These are phyloP conservation scores for Mirounga angustirostris DNA, from an alignment of 2,113 vertebrate species.

Conservation along the genomic window DNA sequence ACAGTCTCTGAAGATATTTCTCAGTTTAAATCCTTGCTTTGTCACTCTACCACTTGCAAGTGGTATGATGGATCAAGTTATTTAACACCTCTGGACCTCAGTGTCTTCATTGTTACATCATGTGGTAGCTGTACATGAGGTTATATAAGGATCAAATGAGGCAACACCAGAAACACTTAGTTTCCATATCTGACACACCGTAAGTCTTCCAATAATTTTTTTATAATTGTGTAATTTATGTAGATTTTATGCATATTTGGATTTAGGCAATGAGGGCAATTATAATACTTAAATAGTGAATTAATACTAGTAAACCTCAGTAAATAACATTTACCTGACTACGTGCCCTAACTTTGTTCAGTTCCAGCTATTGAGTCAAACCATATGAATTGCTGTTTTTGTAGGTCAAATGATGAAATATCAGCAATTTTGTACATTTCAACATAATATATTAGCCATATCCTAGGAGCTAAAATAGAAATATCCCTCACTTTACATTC, in stretches of 20 bases:
- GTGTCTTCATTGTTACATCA: not conserved
- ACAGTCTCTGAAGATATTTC: not conserved
- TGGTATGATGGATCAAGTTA: conserved; percentile 17
- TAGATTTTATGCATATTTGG: conserved; percentile 53
- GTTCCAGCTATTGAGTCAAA: conserved; percentile 24
- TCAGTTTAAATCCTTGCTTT: conserved; percentile 43
- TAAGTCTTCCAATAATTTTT: conserved; percentile 32
- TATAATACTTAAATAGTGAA: conserved; percentile 50
- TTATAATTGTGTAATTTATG: conserved; percentile 41
- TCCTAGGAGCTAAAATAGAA: conserved; percentile 53
- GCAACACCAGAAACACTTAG: conserved; percentile 25
- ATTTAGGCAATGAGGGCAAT: conserved; percentile 45
- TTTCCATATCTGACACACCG: conserved; percentile 22
- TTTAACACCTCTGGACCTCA: conserved; percentile 43
- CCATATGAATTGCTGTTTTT: conserved; percentile 48
- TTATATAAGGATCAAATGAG: conserved; percentile 28
- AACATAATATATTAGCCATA: conserved; percentile 3
- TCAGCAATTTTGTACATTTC: conserved; percentile 48
- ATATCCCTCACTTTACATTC: conserved; percentile 23
- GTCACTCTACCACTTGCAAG: not conserved
- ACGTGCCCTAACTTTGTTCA: conserved; percentile 34
- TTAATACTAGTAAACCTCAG: conserved; percentile 25
- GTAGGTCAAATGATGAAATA: conserved; percentile 55
- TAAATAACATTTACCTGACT: conserved; percentile 57
- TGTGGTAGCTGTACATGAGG: not conserved